Evolutionary conservation across 2,797 vertebrate genomes (phyloP).

Genomic region (Clamator glandarius): DNA sequence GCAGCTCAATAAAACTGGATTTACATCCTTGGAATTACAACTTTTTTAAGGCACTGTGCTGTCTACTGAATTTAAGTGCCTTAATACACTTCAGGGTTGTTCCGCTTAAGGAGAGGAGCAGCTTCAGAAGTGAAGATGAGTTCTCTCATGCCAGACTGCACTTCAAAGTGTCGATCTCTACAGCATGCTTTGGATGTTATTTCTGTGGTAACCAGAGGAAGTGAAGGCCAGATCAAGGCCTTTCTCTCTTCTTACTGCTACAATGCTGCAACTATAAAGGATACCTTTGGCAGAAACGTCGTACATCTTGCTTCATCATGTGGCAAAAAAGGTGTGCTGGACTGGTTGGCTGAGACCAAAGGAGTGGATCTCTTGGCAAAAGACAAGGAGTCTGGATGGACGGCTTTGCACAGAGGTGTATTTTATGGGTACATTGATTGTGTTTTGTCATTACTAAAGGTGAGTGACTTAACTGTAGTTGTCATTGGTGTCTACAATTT

Average conservation of each 20-base stretch:
- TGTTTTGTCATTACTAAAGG: slow-evolving; percentile 90
- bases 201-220: slow-evolving; percentile 89
- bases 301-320: slow-evolving; percentile 91
- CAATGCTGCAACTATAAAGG: slow-evolving; percentile 88
- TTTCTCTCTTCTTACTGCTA: slow-evolving; percentile 91
- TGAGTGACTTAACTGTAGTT: slow-evolving; percentile 49
- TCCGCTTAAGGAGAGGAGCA: slow-evolving; percentile 54
- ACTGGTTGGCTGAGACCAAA: slow-evolving; percentile 91
- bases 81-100: slow-evolving; percentile 28
- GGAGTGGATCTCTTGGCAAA: slow-evolving; percentile 87
- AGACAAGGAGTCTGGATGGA: slow-evolving; percentile 97
- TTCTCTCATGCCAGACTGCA: slow-evolving; percentile 87
- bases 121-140: slow-evolving; percentile 84
- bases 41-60: slow-evolving; percentile 50
- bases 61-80: slow-evolving; percentile 55
- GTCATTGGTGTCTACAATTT: background rate
- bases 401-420: slow-evolving; percentile 92
- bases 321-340: slow-evolving; percentile 89
- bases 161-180: slow-evolving; percentile 90
- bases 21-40: slow-evolving; percentile 56
- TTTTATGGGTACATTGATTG: slow-evolving; percentile 98
- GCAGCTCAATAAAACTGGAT: slow-evolving; percentile 69
- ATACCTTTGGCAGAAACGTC: slow-evolving; percentile 90
- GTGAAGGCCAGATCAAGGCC: slow-evolving; percentile 87
- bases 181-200: slow-evolving; percentile 91